Conservation (phyloP, 2,797 vertebrate species). For the Anguilla anguilla region DNA sequence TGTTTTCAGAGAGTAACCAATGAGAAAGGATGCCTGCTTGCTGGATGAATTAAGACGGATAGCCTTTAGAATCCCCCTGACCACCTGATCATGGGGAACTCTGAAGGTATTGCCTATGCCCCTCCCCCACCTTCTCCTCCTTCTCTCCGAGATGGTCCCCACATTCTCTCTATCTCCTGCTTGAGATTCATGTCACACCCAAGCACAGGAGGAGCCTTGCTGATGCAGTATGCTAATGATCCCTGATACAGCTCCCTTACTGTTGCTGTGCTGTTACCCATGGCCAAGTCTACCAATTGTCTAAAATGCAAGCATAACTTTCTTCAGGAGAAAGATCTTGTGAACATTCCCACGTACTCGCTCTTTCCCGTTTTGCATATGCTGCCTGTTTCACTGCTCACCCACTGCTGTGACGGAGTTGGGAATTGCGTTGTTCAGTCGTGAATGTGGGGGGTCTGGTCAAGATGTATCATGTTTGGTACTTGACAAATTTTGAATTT, state of each 20-base stretch:
- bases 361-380: neutral
- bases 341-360: neutral
- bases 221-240: constrained; percentile 20
- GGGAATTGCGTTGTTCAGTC: neutral
- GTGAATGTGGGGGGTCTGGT: neutral
- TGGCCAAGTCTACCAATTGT: neutral
- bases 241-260: neutral
- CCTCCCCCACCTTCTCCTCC: neutral
- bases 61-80: neutral
- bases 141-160: constrained; percentile 13
- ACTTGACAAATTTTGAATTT: neutral
- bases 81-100: constrained; percentile 17
- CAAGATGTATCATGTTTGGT: neutral
- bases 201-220: neutral
- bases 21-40: neutral
- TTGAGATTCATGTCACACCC: constrained; percentile 23
- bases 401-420: neutral
- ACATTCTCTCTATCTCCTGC: constrained; percentile 6
- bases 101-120: neutral
- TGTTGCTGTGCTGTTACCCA: neutral
- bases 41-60: neutral
- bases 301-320: neutral
- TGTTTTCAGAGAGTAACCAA: neutral
- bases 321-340: neutral
- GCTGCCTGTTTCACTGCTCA: neutral